Evolutionary conservation across 2,113 vertebrate species (phyloP), one percentile per base, ranked within the genome.

Genomic region (Anhinga rufa): DNA sequence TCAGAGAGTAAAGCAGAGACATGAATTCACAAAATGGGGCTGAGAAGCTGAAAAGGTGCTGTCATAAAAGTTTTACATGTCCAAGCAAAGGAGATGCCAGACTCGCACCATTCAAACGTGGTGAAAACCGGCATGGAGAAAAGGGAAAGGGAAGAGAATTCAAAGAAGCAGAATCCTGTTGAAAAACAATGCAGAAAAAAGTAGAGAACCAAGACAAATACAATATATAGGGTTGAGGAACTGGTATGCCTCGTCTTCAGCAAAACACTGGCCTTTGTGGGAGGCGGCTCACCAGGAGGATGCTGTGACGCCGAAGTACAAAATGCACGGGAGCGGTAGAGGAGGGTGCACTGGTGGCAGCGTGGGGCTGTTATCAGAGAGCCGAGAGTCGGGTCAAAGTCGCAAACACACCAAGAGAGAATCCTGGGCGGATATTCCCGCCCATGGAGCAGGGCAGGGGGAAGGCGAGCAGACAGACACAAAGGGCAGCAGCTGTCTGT

Each of bases 241-340:
- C 57, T 22, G 12, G 40, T 51, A 64, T 15, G 21, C 9, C 7
- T n/a, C 24, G 16, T 42, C n/a, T 57, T n/a, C 25, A 26, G 4
- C 0, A 12, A 20, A 61, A 46, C 18, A 12, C 11, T 17, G 17
- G n/a, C 7, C 20, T 49, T 66, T 25, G 2, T 15, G 25, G 51
- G 14, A 51, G 32, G 48, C n/a, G 21, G n/a, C 25, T 49, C 77
- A 8, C 20, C 25, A 11, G 49, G 38, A 28, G 17, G 31, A 31
- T 17, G 2, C 22, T 1, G 28, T 10, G n/a, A 12, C 6, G 1
- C 34, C 9, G 9, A 38, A 32, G 38, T 9, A 31, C 3, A 5
- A 70, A 46, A 32, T 3, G 38, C 65, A 42, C 7, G 19, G 17
- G 25, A 25, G 26, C 9, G 1, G 62, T 4, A 12, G 31, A 51